phyloP scores from a whole-genome alignment of 1,140 invertebrate species.

The Zaprionus gabonicus region DNA sequence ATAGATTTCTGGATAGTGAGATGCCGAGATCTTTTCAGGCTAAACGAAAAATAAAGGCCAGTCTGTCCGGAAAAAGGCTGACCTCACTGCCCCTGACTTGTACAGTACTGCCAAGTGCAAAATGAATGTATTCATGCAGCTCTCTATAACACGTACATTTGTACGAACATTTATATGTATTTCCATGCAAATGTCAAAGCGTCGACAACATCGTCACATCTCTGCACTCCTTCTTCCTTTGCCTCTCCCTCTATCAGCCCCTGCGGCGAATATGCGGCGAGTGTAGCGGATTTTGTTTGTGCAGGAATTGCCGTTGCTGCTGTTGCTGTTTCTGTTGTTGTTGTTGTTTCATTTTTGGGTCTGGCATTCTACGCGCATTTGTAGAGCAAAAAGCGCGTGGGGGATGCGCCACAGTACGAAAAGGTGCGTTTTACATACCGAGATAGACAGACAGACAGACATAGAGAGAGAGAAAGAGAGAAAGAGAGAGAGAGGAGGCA shows the following conservation, averaged over 20 bases:
- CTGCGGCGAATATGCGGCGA: slow-evolving; percentile 28
- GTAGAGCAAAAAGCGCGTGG: slow-evolving; percentile 13
- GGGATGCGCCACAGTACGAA: slow-evolving; percentile 28
- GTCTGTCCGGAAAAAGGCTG: too few species aligned
- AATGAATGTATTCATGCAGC: too few species aligned
- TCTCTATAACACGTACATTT: not conserved
- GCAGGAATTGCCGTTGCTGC: slow-evolving; percentile 30
- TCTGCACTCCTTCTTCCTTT: not conserved
- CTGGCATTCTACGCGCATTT: slow-evolving; percentile 38
- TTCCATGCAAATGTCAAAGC: slow-evolving; percentile 55
- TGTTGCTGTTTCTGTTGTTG: slow-evolving; percentile 19
- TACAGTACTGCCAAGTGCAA: too few species aligned
- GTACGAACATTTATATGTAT: slow-evolving; percentile 9
- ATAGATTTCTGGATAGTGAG: too few species aligned
- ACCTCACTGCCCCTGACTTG: too few species aligned
- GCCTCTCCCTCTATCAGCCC: not conserved
- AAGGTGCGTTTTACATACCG: slow-evolving; percentile 35
- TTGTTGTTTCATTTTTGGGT: slow-evolving; percentile 32
- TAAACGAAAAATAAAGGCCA: too few species aligned
- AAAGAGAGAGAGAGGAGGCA: not conserved
- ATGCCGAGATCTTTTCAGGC: too few species aligned
- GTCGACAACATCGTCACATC: slow-evolving; percentile 41
- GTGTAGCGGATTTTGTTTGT: slow-evolving; percentile 54
- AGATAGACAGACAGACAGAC: not conserved
- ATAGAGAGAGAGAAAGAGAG: too few species aligned